Percentiles rank a stretch among this genome's conserved stretches.
Conservation (phyloP, 2,797 vertebrate species). For the Hozukius guyotensis region DNA sequence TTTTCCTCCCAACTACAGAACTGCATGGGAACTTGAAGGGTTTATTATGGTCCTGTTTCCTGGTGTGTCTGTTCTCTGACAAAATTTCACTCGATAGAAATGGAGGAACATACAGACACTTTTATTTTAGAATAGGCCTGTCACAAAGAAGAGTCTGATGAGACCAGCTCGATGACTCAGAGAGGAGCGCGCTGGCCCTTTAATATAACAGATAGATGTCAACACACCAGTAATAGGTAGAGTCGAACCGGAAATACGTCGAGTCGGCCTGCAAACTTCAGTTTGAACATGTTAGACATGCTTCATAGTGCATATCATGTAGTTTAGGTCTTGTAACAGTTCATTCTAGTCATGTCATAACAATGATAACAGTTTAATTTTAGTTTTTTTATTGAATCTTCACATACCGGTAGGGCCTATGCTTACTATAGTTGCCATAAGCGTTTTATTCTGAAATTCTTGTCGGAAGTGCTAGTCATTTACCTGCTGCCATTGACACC, state of each 20-base stretch:
- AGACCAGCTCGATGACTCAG: background rate
- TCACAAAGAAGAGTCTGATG: background rate
- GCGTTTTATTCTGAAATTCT: background rate
- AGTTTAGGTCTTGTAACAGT: rapidly evolving
- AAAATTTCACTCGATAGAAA: background rate
- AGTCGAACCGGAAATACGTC: background rate
- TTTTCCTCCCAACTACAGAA: background rate
- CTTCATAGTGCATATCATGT: rapidly evolving
- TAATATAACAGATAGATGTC: slow-evolving; percentile 1
- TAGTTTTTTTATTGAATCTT: background rate
- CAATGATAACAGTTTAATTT: background rate
- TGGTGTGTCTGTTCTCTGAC: background rate
- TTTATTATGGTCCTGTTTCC: background rate
- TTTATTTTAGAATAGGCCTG: background rate
- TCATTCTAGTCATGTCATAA: rapidly evolving
- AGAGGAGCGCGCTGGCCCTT: slow-evolving; percentile 10
- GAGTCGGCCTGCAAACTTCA: background rate
- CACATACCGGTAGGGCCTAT: background rate
- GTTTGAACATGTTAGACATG: background rate
- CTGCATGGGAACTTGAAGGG: too few species aligned
- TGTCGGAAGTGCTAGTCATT: background rate
- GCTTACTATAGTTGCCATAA: background rate
- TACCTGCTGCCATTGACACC: background rate
- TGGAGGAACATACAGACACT: background rate
- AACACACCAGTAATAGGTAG: too few species aligned